Evolutionary conservation across 2,888 invertebrate species (phyloP), one percentile per base, ranked within the genome.

Genomic region (Anaspis maculata): DNA sequence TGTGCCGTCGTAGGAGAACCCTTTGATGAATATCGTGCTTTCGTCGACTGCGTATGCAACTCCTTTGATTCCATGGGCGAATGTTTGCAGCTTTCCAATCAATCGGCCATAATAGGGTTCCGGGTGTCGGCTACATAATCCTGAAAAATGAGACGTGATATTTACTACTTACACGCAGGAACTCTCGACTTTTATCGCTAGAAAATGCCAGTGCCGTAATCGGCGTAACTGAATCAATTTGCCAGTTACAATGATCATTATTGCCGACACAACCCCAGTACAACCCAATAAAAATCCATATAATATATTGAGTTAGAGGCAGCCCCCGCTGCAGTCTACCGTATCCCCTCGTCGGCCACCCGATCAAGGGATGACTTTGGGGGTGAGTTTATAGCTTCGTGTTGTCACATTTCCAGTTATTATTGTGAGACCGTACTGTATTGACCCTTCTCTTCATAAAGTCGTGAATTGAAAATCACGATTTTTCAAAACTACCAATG

Each of bases 31-130:
- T 40, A 92, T 73, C 11, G 90, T 91, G 57, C 73, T 79, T 59
- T 91, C 90, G 59, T 92, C 91, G 3, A 90, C 86, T 0, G 87
- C 89, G 67, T 85, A 92, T 15, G 83, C 86, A 1, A 76, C 77
- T 16, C 92, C 92, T 47, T 73, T 74, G 47, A 89, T 83, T 41
- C 80, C 83, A 59, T 89, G 88, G 0, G 82, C 84, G 61, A 80
- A 84, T 41, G 77, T 74, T 15, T 73, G 73, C 34, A 90, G 71
- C 1, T 72, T 69, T 30, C 89, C 90, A 45, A 90, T 83, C 36
- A 71, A 61, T 13, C 79, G 77, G 12, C 90, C 90, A 60, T 80
- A 88, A 66, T 87, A 84, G 3, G 81, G 80, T 57, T 80, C 73
- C 25, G 64, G 61, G 34, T 57, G 62, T 46, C 56, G 61, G 28